Evolutionary conservation across 1,140 invertebrate genomes (phyloP), one percentile per base, ranked within the genome.

Genomic region (Orussus abietinus): DNA sequence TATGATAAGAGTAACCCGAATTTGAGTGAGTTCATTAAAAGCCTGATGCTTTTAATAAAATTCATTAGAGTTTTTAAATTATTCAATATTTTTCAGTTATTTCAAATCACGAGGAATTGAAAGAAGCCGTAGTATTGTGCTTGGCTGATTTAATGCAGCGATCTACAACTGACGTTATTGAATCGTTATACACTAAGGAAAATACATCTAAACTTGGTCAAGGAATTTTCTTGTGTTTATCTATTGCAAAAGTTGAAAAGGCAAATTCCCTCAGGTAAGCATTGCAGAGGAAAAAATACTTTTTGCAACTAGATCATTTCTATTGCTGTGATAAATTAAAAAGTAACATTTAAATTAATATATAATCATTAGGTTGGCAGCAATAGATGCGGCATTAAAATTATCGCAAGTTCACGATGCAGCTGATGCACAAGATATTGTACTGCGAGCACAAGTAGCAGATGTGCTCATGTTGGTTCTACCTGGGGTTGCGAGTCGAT

Each of bases 381-480:
- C 80, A 9, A 69, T 84, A 32, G 62, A 81, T 31, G 75, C 78
- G 48, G 51, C 83, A 14, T 78, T 78, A 62, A 57, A 74, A 17
- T 63, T 82, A 26, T 75, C 76, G n/a, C 69, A 75, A 45, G 69
- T 78, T 5, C 72, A 80, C 37, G 61, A 76, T 45, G 45, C 66
- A 44, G 44, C 55, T 28, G 64, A 75, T 50, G 42, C 47, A 26
- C 50, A 54, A 55, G 62, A 77, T 62, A 36, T 62, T 46, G 57
- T 69, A 46, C 41, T 78, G 28, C 51, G 69, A 50, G 38, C 57
- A 40, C 63, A 74, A 67, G 68, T 80, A 21, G 75, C 77, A 9
- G 71, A 81, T 51, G 68, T 79, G 37, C 63, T 81, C 5, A 77
- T 79, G 57, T 67, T 77, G 51, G 80, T 82, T 48, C 51, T 85